Evolutionary conservation across 2,113 vertebrate genomes (phyloP).

Genomic region (Cyanoderma ruficeps): DNA sequence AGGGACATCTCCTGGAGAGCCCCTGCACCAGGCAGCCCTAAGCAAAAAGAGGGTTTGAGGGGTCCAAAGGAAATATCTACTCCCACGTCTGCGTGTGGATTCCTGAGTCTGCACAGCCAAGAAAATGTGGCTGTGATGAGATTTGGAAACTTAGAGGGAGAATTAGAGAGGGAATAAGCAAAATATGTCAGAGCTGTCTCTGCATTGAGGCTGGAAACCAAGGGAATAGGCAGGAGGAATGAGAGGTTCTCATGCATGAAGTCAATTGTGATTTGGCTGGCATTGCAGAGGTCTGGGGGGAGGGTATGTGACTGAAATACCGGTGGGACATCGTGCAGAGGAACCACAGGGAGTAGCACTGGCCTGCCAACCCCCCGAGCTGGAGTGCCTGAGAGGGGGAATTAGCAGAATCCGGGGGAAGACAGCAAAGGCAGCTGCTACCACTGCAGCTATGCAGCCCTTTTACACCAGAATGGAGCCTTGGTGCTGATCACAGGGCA

Average conservation of each 20-base stretch:
- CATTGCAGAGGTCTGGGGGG: slow-evolving; percentile 7
- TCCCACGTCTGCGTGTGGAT: rapidly evolving
- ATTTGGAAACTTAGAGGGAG: background rate
- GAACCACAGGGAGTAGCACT: background rate
- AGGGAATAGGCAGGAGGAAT: slow-evolving; percentile 47
- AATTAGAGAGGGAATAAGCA: slow-evolving; percentile 46
- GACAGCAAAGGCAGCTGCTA: background rate
- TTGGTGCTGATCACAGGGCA: background rate
- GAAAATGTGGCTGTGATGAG: background rate
- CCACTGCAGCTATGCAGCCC: background rate
- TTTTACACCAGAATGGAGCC: background rate
- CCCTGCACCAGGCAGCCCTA: background rate
- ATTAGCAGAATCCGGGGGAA: background rate
- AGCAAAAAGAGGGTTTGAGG: background rate
- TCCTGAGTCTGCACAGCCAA: background rate
- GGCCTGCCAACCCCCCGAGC: background rate
- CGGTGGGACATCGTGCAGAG: background rate
- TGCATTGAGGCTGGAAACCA: slow-evolving; percentile 12
- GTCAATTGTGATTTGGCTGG: slow-evolving; percentile 13
- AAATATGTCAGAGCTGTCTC: slow-evolving; percentile 48
- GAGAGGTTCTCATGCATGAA: slow-evolving; percentile 53
- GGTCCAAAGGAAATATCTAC: background rate
- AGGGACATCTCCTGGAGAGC: background rate
- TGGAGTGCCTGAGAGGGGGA: background rate
- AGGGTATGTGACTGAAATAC: background rate